phyloP scores from a whole-genome alignment of 2,797 vertebrate genomes.

The Lepidocolaptes lacrymiger region DNA sequence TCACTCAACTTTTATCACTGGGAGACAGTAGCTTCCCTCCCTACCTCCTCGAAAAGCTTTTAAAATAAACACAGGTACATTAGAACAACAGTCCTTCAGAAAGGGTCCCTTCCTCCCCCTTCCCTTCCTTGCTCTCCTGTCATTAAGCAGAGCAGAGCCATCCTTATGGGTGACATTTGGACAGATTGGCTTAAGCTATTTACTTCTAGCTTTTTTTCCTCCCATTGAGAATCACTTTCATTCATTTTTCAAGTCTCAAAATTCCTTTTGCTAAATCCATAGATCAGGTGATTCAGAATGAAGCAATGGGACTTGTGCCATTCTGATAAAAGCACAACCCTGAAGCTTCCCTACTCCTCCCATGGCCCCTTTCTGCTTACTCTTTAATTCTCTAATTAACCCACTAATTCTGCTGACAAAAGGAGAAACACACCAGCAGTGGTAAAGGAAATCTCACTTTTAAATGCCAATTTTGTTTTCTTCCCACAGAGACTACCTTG shows the following conservation, averaged over 20 bases:
- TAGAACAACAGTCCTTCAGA: constrained; percentile 53
- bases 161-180: constrained; percentile 42
- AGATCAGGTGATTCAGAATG: neutral
- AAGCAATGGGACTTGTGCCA: neutral
- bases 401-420: neutral
- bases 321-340: neutral
- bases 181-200: constrained; percentile 48
- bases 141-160: constrained; percentile 49
- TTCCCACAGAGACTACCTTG: neutral
- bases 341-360: neutral
- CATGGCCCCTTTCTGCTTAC: neutral
- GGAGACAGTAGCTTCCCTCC: constrained; percentile 65
- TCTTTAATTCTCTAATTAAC: neutral
- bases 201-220: constrained; percentile 34
- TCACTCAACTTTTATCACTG: constrained; percentile 57
- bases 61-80: constrained; percentile 71
- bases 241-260: constrained; percentile 44
- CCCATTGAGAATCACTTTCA: constrained; percentile 36
- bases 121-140: constrained; percentile 34
- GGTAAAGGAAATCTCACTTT: neutral
- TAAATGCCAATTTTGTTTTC: neutral
- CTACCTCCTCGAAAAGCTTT: constrained; percentile 63
- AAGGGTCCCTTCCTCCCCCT: constrained; percentile 1
- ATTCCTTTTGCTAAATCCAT: constrained; percentile 4
- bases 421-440: neutral